Conservation (phyloP, 2,113 vertebrate genomes). For the Xiphorhynchus elegans region DNA sequence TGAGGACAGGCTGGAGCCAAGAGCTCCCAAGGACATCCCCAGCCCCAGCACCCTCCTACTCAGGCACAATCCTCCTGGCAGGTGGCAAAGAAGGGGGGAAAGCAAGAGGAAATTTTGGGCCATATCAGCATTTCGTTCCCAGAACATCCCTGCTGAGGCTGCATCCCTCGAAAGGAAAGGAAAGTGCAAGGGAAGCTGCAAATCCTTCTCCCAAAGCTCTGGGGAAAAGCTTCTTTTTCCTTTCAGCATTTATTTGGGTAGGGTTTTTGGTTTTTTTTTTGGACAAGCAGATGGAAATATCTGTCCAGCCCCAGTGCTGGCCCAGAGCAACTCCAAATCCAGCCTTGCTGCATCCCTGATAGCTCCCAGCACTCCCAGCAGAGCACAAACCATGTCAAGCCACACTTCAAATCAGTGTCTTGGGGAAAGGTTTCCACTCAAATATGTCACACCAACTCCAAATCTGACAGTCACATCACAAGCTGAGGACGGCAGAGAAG, state of each 20-base stretch:
- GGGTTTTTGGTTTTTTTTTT: too few relatives aligned
- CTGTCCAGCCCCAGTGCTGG: rapidly evolving
- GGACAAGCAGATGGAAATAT: neutral
- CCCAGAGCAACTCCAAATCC: neutral
- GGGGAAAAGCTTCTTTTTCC: neutral
- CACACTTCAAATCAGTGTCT: neutral
- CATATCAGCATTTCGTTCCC: neutral
- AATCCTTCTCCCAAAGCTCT: neutral
- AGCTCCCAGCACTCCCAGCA: neutral
- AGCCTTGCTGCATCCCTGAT: neutral
- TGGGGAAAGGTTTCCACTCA: neutral
- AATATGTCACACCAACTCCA: rapidly evolving
- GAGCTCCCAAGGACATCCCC: neutral
- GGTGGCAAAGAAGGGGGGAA: neutral
- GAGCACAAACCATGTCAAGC: neutral
- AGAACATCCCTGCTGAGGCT: neutral
- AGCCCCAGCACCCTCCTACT: neutral
- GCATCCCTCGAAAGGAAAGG: neutral
- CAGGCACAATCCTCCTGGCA: rapidly evolving
- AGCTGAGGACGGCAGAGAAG: neutral
- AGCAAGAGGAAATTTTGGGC: neutral
- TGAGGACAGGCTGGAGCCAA: neutral
- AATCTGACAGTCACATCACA: rapidly evolving
- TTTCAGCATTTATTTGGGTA: neutral
- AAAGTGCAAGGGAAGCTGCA: neutral